These are phyloP conservation scores for Oophaga sylvatica DNA, from an alignment of 2,797 vertebrate genomes.

Conservation along the genomic window DNA sequence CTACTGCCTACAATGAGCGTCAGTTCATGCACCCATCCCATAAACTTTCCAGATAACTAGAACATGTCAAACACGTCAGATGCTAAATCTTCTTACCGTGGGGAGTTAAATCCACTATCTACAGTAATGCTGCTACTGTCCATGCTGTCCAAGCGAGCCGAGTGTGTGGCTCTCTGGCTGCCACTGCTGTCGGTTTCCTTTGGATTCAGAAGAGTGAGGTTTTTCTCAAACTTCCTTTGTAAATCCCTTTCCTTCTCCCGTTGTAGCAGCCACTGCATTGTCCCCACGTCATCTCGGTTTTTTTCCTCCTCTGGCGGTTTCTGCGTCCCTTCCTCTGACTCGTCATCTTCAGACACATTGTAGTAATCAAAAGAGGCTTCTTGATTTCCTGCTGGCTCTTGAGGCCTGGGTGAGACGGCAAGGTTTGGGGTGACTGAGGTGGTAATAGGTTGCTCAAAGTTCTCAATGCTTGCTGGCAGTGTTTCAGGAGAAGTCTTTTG, in stretches of 20 bases:
- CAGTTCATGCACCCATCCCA: slow-evolving; percentile 13
- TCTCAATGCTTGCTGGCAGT: slow-evolving; percentile 84
- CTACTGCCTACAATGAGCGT: neutral
- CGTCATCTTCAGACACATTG: slow-evolving; percentile 94
- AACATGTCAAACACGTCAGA: slow-evolving; percentile 55
- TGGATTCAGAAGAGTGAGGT: slow-evolving; percentile 93
- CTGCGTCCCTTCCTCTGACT: slow-evolving; percentile 87
- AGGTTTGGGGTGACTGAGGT: slow-evolving; percentile 80
- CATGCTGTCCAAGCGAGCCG: slow-evolving; percentile 96
- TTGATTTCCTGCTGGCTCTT: slow-evolving; percentile 80
- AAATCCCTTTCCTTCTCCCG: slow-evolving; percentile 94
- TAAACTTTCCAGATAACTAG: neutral
- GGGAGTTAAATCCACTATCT: slow-evolving; percentile 99
- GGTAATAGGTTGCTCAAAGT: slow-evolving; percentile 86
- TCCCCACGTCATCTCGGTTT: slow-evolving; percentile 84
- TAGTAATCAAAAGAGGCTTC: slow-evolving; percentile 96
- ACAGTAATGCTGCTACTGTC: slow-evolving; percentile 98
- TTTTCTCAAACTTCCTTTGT: slow-evolving; percentile 96
- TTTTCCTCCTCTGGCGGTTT: slow-evolving; percentile 86
- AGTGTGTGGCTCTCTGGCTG: slow-evolving; percentile 93
- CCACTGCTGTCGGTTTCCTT: slow-evolving; percentile 94
- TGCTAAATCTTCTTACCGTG: slow-evolving; percentile 84
- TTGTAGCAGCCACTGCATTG: slow-evolving; percentile 97
- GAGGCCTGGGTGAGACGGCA: slow-evolving; percentile 83
- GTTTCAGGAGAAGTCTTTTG: slow-evolving; percentile 87